These are phyloP conservation scores for Patella ulyssiponensis DNA, from an alignment of 2,888 invertebrate genomes.

Conservation along the genomic window DNA sequence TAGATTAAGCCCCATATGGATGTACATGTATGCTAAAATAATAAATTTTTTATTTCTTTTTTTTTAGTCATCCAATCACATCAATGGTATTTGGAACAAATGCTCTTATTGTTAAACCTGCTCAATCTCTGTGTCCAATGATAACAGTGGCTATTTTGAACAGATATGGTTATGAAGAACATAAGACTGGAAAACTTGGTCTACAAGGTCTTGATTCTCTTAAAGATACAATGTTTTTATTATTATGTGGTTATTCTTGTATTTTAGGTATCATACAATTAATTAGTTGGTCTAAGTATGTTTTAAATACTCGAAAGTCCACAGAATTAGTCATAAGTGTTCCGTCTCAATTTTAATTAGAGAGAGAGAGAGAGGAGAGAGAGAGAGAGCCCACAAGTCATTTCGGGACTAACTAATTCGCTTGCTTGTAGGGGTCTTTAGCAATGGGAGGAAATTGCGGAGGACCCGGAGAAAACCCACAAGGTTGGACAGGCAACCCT, in stretches of 20 bases:
- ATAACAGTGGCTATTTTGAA: slow-evolving; percentile 64
- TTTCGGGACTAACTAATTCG: too few relatives aligned
- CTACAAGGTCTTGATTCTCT: slow-evolving; percentile 31
- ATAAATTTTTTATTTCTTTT: slow-evolving; percentile 11
- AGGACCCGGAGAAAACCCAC: too few relatives aligned
- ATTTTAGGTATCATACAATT: slow-evolving; percentile 55
- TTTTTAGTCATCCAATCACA: slow-evolving; percentile 66
- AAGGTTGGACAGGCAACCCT: too few relatives aligned
- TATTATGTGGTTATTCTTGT: slow-evolving; percentile 56
- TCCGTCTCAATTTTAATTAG: too few relatives aligned
- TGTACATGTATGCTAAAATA: too few relatives aligned
- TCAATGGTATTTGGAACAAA: slow-evolving; percentile 69
- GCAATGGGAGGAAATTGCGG: too few relatives aligned
- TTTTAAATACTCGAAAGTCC: not conserved
- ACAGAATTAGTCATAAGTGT: too few relatives aligned
- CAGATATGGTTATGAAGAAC: slow-evolving; percentile 57
- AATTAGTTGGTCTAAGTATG: slow-evolving; percentile 50
- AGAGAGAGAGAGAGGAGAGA: too few relatives aligned
- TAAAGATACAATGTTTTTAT: slow-evolving; percentile 55
- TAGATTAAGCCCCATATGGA: too few relatives aligned
- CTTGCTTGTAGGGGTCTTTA: too few relatives aligned
- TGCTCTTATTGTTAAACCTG: slow-evolving; percentile 68
- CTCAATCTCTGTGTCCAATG: slow-evolving; percentile 69
- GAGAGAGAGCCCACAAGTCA: too few relatives aligned
- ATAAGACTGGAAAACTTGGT: slow-evolving; percentile 38